phyloP scores from a whole-genome alignment of 2,797 vertebrate species.

The Bradypus variegatus region DNA sequence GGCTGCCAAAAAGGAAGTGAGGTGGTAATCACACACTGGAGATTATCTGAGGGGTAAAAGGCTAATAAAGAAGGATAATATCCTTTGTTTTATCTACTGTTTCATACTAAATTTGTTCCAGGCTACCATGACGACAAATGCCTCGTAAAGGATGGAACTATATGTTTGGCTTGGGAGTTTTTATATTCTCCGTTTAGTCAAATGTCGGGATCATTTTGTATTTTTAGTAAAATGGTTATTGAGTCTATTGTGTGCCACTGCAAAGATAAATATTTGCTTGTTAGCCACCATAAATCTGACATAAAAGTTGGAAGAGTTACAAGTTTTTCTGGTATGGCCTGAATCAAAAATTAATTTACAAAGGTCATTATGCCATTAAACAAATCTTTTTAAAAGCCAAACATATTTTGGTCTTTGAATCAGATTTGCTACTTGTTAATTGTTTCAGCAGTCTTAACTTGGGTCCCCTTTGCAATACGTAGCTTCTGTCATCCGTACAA shows the following conservation, averaged over 20 bases:
- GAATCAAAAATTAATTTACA: constrained; percentile 45
- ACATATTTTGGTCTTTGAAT: constrained; percentile 33
- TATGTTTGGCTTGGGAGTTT: constrained; percentile 5
- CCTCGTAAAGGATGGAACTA: neutral
- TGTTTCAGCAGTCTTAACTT: constrained; percentile 17
- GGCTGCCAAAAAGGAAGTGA: constrained; percentile 61
- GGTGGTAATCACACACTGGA: constrained; percentile 50
- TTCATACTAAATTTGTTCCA: constrained; percentile 33
- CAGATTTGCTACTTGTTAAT: constrained; percentile 46
- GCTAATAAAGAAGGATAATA: constrained; percentile 52
- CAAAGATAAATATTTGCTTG: constrained; percentile 6
- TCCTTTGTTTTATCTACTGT: constrained; percentile 51
- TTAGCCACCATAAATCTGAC: constrained; percentile 6
- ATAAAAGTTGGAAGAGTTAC: neutral
- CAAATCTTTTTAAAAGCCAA: constrained; percentile 46
- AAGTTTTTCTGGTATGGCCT: neutral
- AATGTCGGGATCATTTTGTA: constrained; percentile 30
- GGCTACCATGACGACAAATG: neutral
- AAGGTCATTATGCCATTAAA: neutral
- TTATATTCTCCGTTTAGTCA: constrained; percentile 12
- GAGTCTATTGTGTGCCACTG: neutral
- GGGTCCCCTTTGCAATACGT: neutral
- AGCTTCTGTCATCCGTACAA: constrained; percentile 59
- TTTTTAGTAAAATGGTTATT: constrained; percentile 45
- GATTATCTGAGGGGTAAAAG: constrained; percentile 55